Base-by-base conservation (phyloP, 2,113 vertebrate genomes). In the Semnornis frantzii region DNA sequence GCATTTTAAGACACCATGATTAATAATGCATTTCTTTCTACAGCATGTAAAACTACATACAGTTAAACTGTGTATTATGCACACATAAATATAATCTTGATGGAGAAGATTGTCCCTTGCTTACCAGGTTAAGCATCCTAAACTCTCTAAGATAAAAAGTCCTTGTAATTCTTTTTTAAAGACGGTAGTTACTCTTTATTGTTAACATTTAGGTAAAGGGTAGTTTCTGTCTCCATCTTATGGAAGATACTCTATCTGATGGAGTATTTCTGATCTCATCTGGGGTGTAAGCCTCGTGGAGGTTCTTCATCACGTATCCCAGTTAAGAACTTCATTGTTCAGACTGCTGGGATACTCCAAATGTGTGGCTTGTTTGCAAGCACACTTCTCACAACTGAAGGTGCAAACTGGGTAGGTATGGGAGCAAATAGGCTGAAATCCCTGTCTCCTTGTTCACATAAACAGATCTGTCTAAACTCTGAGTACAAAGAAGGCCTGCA, bases 21-120 rank as follows among this genome's bases (percentile, higher is more conserved):
- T 95, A 89, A 83, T 76, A 95, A 90, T 66, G 19, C 20, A 28
- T 93, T 95, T 92, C 50, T 87, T 93, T 70, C 1, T 88, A 34
- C 52, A 88, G 39, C 20, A 6, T 62, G 27, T 82, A 85, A 92
- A 96, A 87, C 91, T 24, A 50, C 57, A 31, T 34, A 14, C 21
- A 57, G 34, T 86, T 86, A 65, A 89, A 82, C 39, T 76, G 54
- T 33, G 46, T 25, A 6, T 69, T 74, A 44, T 82, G 63, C 54
- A 50, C 24, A 81, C 44, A 46, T 72, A 34, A 76, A 19, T 50
- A 19, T 27, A 44, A 79, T 42, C 46, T 34, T 70, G 30, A 42
- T 39, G 42, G 76, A 87, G 66, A 39, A 55, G 46, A 50, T 27
- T 60, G 48, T 52, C 27, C n/a, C 37, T 84, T 82, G 25, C 34